Evolutionary conservation across 2,113 vertebrate species (phyloP).

Genomic region (Penelope pileata): DNA sequence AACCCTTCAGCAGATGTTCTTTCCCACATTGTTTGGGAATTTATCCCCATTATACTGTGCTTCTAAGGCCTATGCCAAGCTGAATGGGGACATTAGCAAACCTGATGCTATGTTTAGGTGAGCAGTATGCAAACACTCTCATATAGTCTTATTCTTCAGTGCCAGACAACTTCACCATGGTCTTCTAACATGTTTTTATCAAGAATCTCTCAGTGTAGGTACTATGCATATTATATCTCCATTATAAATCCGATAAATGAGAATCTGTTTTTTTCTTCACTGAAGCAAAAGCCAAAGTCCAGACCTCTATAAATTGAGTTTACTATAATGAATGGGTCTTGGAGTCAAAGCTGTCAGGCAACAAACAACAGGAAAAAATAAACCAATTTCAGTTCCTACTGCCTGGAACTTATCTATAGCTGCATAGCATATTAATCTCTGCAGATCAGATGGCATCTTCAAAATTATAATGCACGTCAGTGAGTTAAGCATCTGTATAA

Average conservation of each 20-base stretch:
- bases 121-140: conserved; percentile 48
- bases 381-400: conserved; percentile 58
- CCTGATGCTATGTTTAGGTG: conserved; percentile 31
- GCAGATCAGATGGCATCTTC: conserved; percentile 73
- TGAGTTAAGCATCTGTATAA: conserved; percentile 77
- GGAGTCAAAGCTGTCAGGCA: conserved; percentile 72
- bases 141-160: conserved; percentile 10
- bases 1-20: conserved; percentile 83
- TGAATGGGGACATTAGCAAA: conserved; percentile 48
- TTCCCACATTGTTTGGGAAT: conserved; percentile 80
- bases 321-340: conserved; percentile 69
- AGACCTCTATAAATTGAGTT: conserved; percentile 65
- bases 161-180: neutral
- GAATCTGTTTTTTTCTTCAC: neutral
- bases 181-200: conserved; percentile 6
- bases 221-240: conserved; percentile 52
- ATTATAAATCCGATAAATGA: conserved; percentile 58
- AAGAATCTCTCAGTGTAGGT: conserved; percentile 26
- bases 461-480: conserved; percentile 73
- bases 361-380: conserved; percentile 72
- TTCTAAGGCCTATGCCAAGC: conserved; percentile 70
- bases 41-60: conserved; percentile 68
- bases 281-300: conserved; percentile 56
- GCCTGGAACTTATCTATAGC: conserved; percentile 46
- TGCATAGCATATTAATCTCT: conserved; percentile 69